Percentiles rank a stretch among this genome's conserved stretches.
phyloP scores from a whole-genome alignment of 2,888 invertebrate genomes.

The Synanthedon vespiformis region DNA sequence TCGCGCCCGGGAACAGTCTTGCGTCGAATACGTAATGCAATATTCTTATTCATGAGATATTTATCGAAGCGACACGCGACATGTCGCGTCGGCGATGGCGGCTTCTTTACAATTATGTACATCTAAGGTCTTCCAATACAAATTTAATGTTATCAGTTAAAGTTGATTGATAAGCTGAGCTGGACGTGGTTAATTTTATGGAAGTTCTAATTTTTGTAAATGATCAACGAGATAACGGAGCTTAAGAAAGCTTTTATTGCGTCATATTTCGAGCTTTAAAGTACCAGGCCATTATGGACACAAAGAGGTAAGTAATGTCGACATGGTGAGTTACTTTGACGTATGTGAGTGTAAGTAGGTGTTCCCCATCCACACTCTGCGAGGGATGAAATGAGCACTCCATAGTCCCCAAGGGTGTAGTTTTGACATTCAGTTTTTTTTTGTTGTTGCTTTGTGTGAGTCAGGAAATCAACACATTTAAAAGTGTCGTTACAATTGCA shows the following conservation, averaged over 20 bases:
- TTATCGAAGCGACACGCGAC: constrained; percentile 24
- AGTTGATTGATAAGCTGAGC: no score
- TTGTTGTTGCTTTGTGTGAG: no score
- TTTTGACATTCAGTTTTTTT: no score
- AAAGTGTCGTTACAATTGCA: no score
- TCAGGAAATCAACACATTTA: no score
- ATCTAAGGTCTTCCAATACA: neutral
- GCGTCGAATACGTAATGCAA: constrained; percentile 43
- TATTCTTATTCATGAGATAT: constrained; percentile 60
- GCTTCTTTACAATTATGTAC: constrained; percentile 6
- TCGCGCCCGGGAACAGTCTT: neutral
- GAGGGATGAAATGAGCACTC: neutral
- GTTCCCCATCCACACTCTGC: constrained; percentile 4
- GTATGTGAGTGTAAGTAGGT: constrained; percentile 3
- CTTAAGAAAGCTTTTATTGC: neutral
- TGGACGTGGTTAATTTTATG: no score
- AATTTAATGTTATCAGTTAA: neutral
- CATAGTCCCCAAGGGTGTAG: no score
- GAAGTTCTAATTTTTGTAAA: no score
- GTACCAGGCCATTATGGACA: constrained; percentile 32
- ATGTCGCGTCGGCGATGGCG: constrained; percentile 4
- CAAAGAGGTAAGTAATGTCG: constrained; percentile 14
- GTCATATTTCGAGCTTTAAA: constrained; percentile 2
- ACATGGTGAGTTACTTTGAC: constrained; percentile 1
- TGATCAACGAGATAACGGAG: no score